Evolutionary conservation across 2,113 vertebrate species (phyloP), one percentile per base, ranked within the genome.

Genomic region (Tiliqua scincoides): DNA sequence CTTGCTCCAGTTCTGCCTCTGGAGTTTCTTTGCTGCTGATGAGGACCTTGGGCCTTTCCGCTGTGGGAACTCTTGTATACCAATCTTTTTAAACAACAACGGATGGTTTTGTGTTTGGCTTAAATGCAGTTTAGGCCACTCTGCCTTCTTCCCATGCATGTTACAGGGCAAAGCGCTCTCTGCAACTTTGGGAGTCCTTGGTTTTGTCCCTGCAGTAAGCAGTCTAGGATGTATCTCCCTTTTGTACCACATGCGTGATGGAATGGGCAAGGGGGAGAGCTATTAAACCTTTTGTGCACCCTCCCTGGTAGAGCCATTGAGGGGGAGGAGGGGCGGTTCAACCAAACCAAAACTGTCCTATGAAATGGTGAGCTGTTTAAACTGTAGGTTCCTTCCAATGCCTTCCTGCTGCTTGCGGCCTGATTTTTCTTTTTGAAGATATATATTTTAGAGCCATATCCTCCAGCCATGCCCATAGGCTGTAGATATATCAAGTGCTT

Each of bases 361-460:
- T 30, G 10, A 76, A 88, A 82, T 85, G 67, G 87, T 23, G 92
- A 96, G 93, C 94, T 90, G 23, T 90, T 91, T 83, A 79, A 74
- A 82, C 54, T 86, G 89, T 87, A 20, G 10, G 0, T 89, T 71
- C 89, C 79, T 91, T 83, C 92, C 23, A 91, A 94, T 91, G 95
- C 95, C 95, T 96, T 96, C 32, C 30, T 23, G 9, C 32, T 43
- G 21, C 12, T 27, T 6, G 10, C 12, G 7, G 48, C 89, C 93
- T 92, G 94, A 92, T 93, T 88, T 90, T 77, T 91, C 65, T 0
- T n/a, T 84, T 89, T 74, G 20, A 9, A 93, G 95, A 91, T 11
- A 1, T 90, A 84, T 93, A 82, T 90, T 74, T 88, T 94, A 95
- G 94, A 96, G 95, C 94, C 95, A 92, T 96, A 94, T 94, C 82